A percentile compares a stretch with the other conserved stretches of the same genome.
These are phyloP conservation scores for Nyctibius grandis DNA, from an alignment of 2,797 vertebrate genomes.

Conservation along the genomic window DNA sequence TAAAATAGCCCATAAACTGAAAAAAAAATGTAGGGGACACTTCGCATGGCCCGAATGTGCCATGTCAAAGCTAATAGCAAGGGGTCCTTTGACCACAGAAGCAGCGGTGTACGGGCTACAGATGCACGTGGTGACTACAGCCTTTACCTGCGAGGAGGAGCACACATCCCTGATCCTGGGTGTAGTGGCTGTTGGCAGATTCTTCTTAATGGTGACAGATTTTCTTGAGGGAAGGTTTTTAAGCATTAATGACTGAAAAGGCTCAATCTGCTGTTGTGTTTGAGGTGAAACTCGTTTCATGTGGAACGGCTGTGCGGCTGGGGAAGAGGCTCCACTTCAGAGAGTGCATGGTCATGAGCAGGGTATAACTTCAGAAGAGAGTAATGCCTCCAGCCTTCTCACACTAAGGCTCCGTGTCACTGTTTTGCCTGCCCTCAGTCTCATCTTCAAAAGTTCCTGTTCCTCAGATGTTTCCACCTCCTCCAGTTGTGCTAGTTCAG, in stretches of 20 bases:
- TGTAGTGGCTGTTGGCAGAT: background rate
- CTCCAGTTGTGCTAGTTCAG: constrained; percentile 53
- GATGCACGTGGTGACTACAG: background rate
- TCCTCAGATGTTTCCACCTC: constrained; percentile 44
- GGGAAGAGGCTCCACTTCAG: background rate
- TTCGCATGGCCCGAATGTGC: background rate
- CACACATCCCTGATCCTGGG: background rate
- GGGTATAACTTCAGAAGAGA: background rate
- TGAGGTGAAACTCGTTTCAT: background rate
- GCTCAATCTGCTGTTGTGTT: background rate
- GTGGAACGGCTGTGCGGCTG: background rate
- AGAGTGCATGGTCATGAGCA: background rate
- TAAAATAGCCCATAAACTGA: constrained; percentile 1
- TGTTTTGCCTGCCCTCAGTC: background rate
- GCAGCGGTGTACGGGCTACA: background rate
- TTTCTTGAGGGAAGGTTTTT: background rate
- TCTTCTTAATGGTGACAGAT: background rate
- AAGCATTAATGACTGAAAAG: background rate
- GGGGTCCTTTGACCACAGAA: background rate
- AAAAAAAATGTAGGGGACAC: background rate
- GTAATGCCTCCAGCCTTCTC: background rate
- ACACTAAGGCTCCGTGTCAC: background rate
- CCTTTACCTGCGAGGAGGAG: background rate
- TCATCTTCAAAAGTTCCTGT: constrained; percentile 35
- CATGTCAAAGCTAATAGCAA: background rate